Percentiles rank a stretch among this genome's conserved stretches.
These are phyloP conservation scores for Scaptomyza montana DNA, from an alignment of 1,140 invertebrate species.

Conservation along the genomic window DNA sequence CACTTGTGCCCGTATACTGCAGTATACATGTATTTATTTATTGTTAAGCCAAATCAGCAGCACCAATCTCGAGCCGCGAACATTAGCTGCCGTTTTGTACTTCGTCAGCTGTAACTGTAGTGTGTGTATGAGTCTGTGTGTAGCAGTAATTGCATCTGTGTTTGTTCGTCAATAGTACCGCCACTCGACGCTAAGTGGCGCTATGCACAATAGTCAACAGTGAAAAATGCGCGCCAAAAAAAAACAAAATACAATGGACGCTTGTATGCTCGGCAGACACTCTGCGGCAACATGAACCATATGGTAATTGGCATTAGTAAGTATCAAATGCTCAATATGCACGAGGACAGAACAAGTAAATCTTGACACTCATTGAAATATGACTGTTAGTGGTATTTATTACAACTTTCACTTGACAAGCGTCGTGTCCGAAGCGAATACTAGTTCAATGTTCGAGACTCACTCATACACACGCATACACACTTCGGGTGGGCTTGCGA, in stretches of 20 bases:
- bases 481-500: neutral
- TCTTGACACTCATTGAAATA: conserved; percentile 2
- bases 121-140: too few relatives aligned
- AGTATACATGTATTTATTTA: conserved; percentile 65
- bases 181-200: conserved; percentile 56
- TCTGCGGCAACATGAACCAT: neutral
- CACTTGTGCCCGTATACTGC: conserved; percentile 23
- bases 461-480: neutral
- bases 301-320: conserved; percentile 6
- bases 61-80: conserved; percentile 65
- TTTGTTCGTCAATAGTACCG: conserved; percentile 40
- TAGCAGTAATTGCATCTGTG: conserved; percentile 23
- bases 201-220: conserved; percentile 57
- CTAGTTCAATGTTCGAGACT: conserved; percentile 8
- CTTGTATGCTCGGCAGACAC: neutral
- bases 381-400: conserved; percentile 16
- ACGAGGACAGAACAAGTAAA: neutral
- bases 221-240: conserved; percentile 56
- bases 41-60: conserved; percentile 68
- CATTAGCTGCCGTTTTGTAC: conserved; percentile 65
- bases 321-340: neutral
- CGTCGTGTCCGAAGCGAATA: conserved; percentile 3
- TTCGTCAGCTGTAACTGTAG: conserved; percentile 16
- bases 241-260: neutral
- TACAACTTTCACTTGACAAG: conserved; percentile 20